Evolutionary conservation across 2,888 invertebrate genomes (phyloP).

Genomic region (Macrophya alboannulata): DNA sequence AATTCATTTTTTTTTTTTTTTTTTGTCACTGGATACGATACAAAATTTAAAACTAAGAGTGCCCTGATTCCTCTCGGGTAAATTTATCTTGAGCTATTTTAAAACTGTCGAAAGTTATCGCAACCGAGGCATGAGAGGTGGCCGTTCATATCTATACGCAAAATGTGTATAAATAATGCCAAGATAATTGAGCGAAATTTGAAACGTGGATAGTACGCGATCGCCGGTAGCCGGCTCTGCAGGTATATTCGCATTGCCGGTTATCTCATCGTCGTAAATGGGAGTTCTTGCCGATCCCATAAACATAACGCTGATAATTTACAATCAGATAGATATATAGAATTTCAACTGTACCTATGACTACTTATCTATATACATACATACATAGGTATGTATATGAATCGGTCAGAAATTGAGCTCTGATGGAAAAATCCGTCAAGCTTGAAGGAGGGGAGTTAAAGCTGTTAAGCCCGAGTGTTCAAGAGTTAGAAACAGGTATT

Average conservation of each 20-base stretch:
- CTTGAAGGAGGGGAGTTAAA: background rate
- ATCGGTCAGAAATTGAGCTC: background rate
- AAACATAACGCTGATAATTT: background rate
- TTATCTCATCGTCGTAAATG: background rate
- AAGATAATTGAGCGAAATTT: conserved; percentile 18
- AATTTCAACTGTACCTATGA: background rate
- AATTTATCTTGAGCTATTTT: conserved; percentile 42
- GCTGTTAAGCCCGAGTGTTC: conserved; percentile 21
- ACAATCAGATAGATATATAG: background rate
- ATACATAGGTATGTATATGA: background rate
- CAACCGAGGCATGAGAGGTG: conserved; percentile 9
- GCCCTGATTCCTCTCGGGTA: conserved; percentile 11
- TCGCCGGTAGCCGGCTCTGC: background rate
- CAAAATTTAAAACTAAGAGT: background rate
- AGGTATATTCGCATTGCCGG: background rate
- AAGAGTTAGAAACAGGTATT: conserved; percentile 52
- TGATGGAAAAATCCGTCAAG: background rate
- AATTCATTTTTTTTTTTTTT: background rate
- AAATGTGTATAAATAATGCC: conserved; percentile 33
- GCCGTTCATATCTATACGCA: background rate
- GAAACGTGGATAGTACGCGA: background rate
- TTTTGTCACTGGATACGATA: background rate
- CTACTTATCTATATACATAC: background rate
- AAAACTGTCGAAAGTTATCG: conserved; percentile 36
- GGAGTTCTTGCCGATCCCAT: background rate